These are phyloP conservation scores for Anthoscopus minutus DNA, from an alignment of 2,113 vertebrate genomes.

Conservation along the genomic window DNA sequence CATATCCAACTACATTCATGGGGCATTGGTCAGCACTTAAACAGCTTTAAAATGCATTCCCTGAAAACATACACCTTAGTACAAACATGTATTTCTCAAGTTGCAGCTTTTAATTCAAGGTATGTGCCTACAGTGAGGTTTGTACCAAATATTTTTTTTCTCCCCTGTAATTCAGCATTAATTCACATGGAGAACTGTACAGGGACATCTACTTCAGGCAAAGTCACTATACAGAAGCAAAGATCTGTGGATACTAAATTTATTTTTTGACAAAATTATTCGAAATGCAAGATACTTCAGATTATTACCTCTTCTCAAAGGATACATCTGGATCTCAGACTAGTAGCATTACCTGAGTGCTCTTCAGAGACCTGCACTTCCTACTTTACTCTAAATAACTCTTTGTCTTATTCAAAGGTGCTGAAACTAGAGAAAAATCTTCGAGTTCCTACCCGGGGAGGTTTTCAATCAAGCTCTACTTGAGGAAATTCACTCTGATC, in stretches of 20 bases:
- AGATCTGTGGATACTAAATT: not conserved
- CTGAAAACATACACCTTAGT: not conserved
- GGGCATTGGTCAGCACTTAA: not conserved
- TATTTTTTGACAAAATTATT: not conserved
- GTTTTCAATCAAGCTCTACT: not conserved
- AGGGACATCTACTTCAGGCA: not conserved
- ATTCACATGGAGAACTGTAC: not conserved
- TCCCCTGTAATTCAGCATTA: not conserved
- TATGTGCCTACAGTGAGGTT: not conserved
- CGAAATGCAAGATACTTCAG: not conserved
- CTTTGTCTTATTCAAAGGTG: not conserved
- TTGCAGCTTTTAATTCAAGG: not conserved
- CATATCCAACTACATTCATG: not conserved
- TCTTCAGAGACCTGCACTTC: not conserved
- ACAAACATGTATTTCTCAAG: not conserved
- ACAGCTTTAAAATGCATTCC: not conserved
- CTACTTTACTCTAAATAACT: not conserved
- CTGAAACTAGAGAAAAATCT: not conserved
- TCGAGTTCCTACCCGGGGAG: not conserved
- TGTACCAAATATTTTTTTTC: not conserved
- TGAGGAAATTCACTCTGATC: not conserved
- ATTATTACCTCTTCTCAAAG: not conserved
- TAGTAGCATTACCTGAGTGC: not conserved
- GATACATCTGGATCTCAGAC: not conserved
- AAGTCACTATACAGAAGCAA: not conserved